Evolutionary conservation across 92 coral and sea anemone genomes (phyloP), one percentile per base, ranked within the genome.

Genomic region (Epizoanthus rinbou): DNA sequence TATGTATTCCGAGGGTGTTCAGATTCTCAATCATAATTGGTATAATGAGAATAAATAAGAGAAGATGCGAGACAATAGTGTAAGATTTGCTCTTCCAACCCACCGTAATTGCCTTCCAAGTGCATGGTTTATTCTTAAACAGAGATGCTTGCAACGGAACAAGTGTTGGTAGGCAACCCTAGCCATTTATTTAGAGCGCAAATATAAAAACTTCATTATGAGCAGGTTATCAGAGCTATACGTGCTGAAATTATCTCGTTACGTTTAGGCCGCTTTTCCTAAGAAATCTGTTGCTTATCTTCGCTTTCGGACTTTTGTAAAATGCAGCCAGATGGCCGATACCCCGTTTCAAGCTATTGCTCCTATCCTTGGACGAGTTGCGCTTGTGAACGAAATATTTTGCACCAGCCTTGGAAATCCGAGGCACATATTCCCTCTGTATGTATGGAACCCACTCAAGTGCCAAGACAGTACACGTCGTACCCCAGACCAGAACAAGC

Each of bases 201-300:
- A 78, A 78, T 78, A 78, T 39, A 78, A 78, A 78, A 60, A 78
- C 71, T 78, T 62, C 82, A 78, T 78, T 78, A 78, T 56, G 14
- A 54, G 33, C 58, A 23, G 62, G 70, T 78, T 60, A 60, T 78
- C 71, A 39, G 21, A n/a, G 58, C 17, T 21, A 19, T 39, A 1
- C 71, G 28, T 41, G 57, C 21, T 60, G 43, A 58, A 35, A 57
- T 5, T 33, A 68, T 68, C 69, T 8, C 70, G 39, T 63, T 16
- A 64, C 35, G 39, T 43, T 6, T 24, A 6, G 57, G 6, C 23
- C 39, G 37, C 17, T 17, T 60, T 78, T 47, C n/a, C 50, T 8
- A 8, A 6, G 24, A 60, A 60, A 59, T 14, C 6, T 22, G 39
- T 41, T 11, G 39, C 33, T 67, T 67, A 8, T 28, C 73, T 18